Percentiles rank a stretch among this genome's conserved stretches.
phyloP scores from a whole-genome alignment of 2,888 invertebrate species.

The Andrena praecox region DNA sequence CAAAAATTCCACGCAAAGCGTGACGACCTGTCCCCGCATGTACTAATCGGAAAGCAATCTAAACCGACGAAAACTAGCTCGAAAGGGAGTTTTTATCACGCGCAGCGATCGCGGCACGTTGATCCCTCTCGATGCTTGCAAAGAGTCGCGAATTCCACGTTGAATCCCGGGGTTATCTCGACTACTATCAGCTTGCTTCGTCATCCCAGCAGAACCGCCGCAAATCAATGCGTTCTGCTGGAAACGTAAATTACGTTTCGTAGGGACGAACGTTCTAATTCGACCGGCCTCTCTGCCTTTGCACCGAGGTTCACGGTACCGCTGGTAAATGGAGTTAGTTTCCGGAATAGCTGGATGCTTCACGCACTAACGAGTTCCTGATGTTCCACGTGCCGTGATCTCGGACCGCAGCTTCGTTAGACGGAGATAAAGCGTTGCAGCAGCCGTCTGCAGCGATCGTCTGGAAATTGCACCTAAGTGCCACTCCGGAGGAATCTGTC shows the following conservation, averaged over 20 bases:
- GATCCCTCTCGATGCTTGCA: neutral
- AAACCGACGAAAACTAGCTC: conserved; percentile 11
- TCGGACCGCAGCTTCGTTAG: conserved; percentile 71
- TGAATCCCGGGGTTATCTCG: conserved; percentile 7
- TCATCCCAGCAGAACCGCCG: conserved; percentile 30
- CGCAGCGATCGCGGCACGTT: neutral
- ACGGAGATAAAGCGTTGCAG: conserved; percentile 66
- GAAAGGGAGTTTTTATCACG: conserved; percentile 3
- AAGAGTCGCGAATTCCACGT: neutral
- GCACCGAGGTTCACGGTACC: conserved; percentile 55
- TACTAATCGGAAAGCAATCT: neutral
- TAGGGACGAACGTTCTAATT: conserved; percentile 75
- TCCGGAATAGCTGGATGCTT: conserved; percentile 75
- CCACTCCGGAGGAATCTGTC: conserved; percentile 50
- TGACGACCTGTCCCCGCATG: too few species aligned
- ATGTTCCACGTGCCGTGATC: conserved; percentile 72
- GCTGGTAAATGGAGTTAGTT: conserved; percentile 77
- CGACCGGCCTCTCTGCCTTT: conserved; percentile 60
- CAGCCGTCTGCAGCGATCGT: conserved; percentile 58
- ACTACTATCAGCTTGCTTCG: conserved; percentile 25
- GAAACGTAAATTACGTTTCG: conserved; percentile 76
- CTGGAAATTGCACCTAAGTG: conserved; percentile 65
- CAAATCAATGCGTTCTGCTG: conserved; percentile 70
- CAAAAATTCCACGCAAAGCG: too few species aligned
- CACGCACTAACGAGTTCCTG: conserved; percentile 77